These are phyloP conservation scores for Ceratina australensis DNA, from an alignment of 1,140 invertebrate genomes.

Conservation along the genomic window DNA sequence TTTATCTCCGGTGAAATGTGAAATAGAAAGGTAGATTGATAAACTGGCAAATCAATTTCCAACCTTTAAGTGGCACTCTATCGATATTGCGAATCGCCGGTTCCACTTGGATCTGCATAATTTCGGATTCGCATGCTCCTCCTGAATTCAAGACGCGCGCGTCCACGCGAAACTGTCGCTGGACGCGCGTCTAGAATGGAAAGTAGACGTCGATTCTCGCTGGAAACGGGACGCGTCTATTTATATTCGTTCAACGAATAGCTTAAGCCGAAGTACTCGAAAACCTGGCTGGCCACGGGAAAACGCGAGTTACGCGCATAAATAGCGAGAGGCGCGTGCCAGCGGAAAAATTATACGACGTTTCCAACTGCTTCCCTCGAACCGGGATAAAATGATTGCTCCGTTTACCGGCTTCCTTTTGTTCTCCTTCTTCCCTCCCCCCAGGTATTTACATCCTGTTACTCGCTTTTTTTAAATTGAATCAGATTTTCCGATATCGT, in stretches of 20 bases:
- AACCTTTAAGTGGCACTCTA: too few species aligned
- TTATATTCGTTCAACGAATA: conserved; percentile 16
- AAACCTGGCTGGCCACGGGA: not conserved
- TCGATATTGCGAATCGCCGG: too few species aligned
- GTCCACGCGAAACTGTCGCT: conserved; percentile 16
- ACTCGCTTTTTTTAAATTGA: not conserved
- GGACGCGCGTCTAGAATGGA: conserved; percentile 16
- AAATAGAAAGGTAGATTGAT: too few species aligned
- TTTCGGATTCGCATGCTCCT: not conserved
- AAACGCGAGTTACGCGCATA: conserved; percentile 25
- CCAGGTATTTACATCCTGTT: not conserved
- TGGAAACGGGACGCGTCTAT: conserved; percentile 15
- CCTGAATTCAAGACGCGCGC: conserved; percentile 17
- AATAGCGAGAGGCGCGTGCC: conserved; percentile 35
- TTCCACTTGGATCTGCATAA: too few species aligned
- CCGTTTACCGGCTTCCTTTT: conserved; percentile 4
- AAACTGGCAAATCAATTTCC: too few species aligned
- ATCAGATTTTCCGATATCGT: not conserved
- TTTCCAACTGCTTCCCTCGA: conserved; percentile 12
- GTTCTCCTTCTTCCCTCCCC: not conserved
- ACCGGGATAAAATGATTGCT: conserved; percentile 30
- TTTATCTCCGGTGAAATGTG: too few species aligned
- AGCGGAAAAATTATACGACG: conserved; percentile 36
- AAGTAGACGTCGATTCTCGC: conserved; percentile 5
- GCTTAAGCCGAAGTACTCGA: not conserved